These are phyloP conservation scores for Busseola fusca DNA, from an alignment of 2,888 invertebrate genomes.

Conservation along the genomic window DNA sequence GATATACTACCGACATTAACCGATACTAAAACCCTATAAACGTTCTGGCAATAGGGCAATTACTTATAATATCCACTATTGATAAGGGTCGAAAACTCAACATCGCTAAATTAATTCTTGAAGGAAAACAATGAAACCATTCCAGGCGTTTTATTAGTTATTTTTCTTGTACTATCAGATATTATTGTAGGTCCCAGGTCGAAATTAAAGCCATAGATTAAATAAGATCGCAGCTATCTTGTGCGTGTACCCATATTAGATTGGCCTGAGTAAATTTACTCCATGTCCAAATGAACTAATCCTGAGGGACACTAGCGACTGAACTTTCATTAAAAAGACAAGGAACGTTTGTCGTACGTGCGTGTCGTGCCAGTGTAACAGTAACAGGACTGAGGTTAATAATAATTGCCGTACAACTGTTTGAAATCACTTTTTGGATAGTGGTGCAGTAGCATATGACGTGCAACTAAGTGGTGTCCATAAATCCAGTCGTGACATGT, in stretches of 20 bases:
- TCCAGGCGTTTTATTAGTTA: constrained; percentile 41
- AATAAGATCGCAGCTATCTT: constrained; percentile 72
- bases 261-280: constrained; percentile 84
- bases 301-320: constrained; percentile 71
- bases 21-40: constrained; percentile 57
- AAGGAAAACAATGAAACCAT: constrained; percentile 37
- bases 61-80: constrained; percentile 61
- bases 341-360: constrained; percentile 64
- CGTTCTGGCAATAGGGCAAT: constrained; percentile 43
- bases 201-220: constrained; percentile 79
- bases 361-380: constrained; percentile 46
- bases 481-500: constrained; percentile 78
- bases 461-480: constrained; percentile 79
- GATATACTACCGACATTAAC: constrained; percentile 31
- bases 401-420: constrained; percentile 55
- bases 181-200: constrained; percentile 63
- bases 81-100: constrained; percentile 58
- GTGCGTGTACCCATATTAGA: constrained; percentile 76
- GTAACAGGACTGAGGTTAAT: constrained; percentile 44
- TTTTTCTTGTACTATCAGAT: constrained; percentile 53
- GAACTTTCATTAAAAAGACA: constrained; percentile 77
- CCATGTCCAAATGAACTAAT: constrained; percentile 82
- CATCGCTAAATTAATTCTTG: constrained; percentile 41
- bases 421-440: constrained; percentile 66
- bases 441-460: constrained; percentile 74